Conservation (phyloP, 2,797 vertebrate species). For the Aeoliscus strigatus region DNA sequence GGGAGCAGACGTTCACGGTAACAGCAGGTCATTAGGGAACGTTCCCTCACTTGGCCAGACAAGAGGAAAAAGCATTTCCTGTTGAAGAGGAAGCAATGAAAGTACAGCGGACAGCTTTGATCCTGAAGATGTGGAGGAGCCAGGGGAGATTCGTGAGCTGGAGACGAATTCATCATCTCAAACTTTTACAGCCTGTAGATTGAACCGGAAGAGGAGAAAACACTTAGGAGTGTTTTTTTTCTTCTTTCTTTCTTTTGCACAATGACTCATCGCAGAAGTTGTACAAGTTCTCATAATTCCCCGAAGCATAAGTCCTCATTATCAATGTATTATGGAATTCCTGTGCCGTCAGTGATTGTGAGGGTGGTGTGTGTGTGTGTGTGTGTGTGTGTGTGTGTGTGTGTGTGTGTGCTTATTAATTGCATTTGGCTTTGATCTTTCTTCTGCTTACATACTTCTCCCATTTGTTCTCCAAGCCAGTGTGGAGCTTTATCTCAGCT, state of each 20-base stretch:
- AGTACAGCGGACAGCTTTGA: conserved; percentile 59
- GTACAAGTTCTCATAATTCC: conserved; percentile 44
- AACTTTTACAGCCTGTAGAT: conserved; percentile 59
- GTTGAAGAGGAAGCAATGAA: conserved; percentile 67
- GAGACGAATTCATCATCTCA: conserved; percentile 57
- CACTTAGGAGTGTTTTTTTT: conserved; percentile 16
- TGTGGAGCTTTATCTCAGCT: conserved; percentile 49
- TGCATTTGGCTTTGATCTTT: conserved; percentile 63
- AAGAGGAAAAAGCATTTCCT: conserved; percentile 71
- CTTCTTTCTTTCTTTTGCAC: conserved; percentile 34
- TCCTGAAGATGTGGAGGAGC: conserved; percentile 53
- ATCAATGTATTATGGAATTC: conserved; percentile 44
- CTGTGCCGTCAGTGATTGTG: conserved; percentile 22
- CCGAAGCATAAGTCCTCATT: conserved; percentile 47
- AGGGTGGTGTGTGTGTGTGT: no score
- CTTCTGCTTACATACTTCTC: conserved; percentile 50
- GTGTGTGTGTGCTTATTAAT: conserved; percentile 54
- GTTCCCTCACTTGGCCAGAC: conserved; percentile 48
- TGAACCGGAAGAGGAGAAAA: conserved; percentile 38
- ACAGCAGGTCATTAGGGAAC: conserved; percentile 58
- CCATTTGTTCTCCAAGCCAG: conserved; percentile 57
- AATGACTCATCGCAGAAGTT: conserved; percentile 62
- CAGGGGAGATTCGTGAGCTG: conserved; percentile 44
- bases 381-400: conserved; percentile 5
- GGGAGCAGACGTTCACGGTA: conserved; percentile 33